Evolutionary conservation across 2,113 vertebrate genomes (phyloP), one percentile per base, ranked within the genome.

Genomic region (Azemiops feae): DNA sequence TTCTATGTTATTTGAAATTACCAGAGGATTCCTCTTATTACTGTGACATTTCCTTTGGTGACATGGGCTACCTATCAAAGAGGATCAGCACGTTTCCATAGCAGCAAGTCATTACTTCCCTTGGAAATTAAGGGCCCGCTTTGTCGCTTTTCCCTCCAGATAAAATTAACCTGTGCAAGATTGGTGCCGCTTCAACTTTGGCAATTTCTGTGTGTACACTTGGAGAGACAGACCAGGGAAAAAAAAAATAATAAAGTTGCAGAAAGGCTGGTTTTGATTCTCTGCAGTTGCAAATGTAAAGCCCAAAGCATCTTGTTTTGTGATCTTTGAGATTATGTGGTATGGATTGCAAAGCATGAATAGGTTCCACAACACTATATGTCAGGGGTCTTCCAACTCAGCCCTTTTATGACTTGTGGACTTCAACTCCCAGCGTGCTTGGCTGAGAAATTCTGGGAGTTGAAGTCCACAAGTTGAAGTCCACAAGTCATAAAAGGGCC

Each of bases 11-110:
- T 69, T 94, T 92, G 34, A 4, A 25, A 25, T 93, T 92, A 91
- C 25, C 57, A 47, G 5, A 11, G 0, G 4, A 39, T 64, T 94
- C 95, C 91, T 90, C 50, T 55, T 92, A 47, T 92, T 91, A 81
- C 55, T 92, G 55, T 95, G 91, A 93, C 47, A 95, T 95, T 96
- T 96, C 57, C 12, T 93, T 95, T 94, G 57, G 1, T 93, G 69
- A 60, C 54, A 89, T 8, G 43, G 25, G 4, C 74, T 92, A 93
- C 87, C 88, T 16, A 69, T 92, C 16, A 92, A 94, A 81, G 93
- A 25, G 39, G 64, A 69, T 96, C 1, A 5, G 58, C 64, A 34
- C 23, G 85, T 95, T 97, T 94, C 30, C 93, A 93, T 91, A 95
- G 53, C 30, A 95, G 50, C 53, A 88, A 95, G 64, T 94, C 93